Percentiles rank a stretch among this genome's conserved stretches.
These are phyloP conservation scores for Synergus japonicus DNA, from an alignment of 2,888 invertebrate genomes.

Conservation along the genomic window DNA sequence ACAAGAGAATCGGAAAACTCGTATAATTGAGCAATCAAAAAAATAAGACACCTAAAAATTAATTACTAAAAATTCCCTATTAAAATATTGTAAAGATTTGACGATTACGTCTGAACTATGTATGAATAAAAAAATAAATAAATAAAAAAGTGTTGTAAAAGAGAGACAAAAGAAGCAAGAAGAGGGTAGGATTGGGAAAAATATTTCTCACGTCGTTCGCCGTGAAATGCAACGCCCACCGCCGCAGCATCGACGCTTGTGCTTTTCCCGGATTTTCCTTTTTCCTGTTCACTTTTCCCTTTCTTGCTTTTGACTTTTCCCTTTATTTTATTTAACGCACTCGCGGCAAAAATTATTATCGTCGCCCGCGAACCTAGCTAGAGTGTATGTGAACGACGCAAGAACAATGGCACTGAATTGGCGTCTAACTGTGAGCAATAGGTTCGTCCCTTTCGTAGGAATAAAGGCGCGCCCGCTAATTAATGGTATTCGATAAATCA, in stretches of 20 bases:
- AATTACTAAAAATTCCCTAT: neutral
- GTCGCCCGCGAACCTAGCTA: constrained; percentile 55
- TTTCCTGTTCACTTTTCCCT: constrained; percentile 56
- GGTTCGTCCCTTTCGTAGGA: constrained; percentile 76
- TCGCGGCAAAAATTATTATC: constrained; percentile 64
- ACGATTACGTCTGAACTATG: neutral
- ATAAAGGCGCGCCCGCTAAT: constrained; percentile 77
- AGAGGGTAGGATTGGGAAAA: constrained; percentile 65
- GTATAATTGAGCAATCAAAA: neutral
- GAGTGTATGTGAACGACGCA: constrained; percentile 76
- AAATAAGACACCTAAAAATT: neutral
- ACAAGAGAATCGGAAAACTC: constrained; percentile 10
- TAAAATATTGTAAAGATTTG: neutral
- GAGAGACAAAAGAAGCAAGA: constrained; percentile 25
- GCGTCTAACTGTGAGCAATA: constrained; percentile 78
- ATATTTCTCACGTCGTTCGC: constrained; percentile 73
- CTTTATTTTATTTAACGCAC: constrained; percentile 54
- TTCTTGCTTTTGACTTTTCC: constrained; percentile 53
- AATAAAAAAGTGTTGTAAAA: neutral
- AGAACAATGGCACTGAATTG: constrained; percentile 76
- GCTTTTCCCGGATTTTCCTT: constrained; percentile 48
- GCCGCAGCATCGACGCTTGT: constrained; percentile 58
- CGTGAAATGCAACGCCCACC: constrained; percentile 52
- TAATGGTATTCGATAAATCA: constrained; percentile 76
- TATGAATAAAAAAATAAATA: neutral